phyloP scores from a whole-genome alignment of 2,797 vertebrate genomes.

The Sebastes hopkinsi region DNA sequence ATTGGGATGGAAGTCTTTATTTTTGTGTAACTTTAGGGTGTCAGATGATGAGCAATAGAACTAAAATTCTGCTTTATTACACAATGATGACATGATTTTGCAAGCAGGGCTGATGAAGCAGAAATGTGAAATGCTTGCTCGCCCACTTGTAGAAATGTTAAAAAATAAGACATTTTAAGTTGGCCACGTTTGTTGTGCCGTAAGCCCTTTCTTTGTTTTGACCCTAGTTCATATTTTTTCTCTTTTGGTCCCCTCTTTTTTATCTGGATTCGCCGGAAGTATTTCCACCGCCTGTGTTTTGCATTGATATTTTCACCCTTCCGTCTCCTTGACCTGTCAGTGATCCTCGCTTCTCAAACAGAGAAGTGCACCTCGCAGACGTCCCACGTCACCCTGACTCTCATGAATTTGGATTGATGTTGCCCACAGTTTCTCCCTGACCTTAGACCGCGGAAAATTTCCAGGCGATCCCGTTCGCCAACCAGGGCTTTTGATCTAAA shows the following conservation, averaged over 20 bases:
- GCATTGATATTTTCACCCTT: neutral
- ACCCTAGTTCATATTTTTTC: neutral
- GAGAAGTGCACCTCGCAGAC: constrained; percentile 19
- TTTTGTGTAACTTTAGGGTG: too few species aligned
- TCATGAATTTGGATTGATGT: constrained; percentile 51
- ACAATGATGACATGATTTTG: neutral
- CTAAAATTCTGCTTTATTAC: neutral
- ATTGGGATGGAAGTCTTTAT: too few species aligned
- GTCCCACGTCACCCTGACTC: constrained; percentile 10
- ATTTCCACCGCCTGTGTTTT: neutral
- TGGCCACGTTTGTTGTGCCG: neutral
- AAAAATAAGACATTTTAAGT: neutral
- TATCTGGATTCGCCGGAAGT: neutral
- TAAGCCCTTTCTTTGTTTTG: neutral
- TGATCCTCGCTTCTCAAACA: constrained; percentile 3
- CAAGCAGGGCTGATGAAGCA: neutral
- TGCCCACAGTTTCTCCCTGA: constrained; percentile 24
- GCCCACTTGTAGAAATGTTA: too few species aligned
- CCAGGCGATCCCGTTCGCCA: constrained; percentile 28
- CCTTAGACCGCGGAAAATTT: constrained; percentile 19
- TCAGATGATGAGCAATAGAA: too few species aligned
- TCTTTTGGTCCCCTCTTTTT: neutral
- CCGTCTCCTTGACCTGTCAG: constrained; percentile 29
- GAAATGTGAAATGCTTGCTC: too few species aligned
- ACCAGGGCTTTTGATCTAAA: constrained; percentile 58